A percentile compares a stretch with the other conserved stretches of the same genome.
phyloP scores from a whole-genome alignment of 2,888 invertebrate species.

The Chloroclysta siterata region DNA sequence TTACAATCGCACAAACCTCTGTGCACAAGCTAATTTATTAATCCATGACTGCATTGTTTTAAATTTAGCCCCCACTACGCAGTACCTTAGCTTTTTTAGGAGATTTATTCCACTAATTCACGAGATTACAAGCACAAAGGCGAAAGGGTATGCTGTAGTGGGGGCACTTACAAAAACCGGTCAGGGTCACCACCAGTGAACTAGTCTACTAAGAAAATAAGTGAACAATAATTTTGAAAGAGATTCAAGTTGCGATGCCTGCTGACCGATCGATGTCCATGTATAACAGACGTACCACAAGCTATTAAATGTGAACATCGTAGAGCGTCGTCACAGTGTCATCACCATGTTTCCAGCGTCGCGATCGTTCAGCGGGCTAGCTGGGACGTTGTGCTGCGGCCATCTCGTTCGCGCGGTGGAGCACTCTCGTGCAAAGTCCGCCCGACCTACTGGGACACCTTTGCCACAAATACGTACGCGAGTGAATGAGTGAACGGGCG shows the following conservation, averaged over 20 bases:
- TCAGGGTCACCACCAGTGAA: constrained; percentile 18
- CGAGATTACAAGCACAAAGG: neutral
- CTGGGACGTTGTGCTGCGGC: too few relatives aligned
- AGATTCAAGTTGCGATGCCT: constrained; percentile 7
- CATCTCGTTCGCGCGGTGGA: too few relatives aligned
- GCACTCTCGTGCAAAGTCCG: too few relatives aligned
- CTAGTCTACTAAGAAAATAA: constrained; percentile 27
- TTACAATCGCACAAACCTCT: constrained; percentile 45
- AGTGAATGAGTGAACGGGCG: too few relatives aligned
- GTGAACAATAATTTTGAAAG: constrained; percentile 20
- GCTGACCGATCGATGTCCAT: constrained; percentile 37
- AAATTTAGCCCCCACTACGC: neutral
- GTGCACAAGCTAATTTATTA: constrained; percentile 48
- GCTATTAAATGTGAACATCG: too few relatives aligned
- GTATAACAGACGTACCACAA: neutral
- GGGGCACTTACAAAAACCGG: constrained; percentile 20
- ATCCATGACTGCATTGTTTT: neutral
- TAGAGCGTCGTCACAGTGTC: too few relatives aligned
- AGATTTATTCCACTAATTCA: neutral
- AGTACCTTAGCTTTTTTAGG: neutral
- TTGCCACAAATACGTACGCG: too few relatives aligned
- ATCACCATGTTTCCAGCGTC: too few relatives aligned
- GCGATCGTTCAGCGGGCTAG: too few relatives aligned
- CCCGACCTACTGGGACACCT: too few relatives aligned
- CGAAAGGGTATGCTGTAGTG: neutral